Evolutionary conservation across 2,888 invertebrate species (phyloP), one percentile per base, ranked within the genome.

Genomic region (Melanostoma scalare): DNA sequence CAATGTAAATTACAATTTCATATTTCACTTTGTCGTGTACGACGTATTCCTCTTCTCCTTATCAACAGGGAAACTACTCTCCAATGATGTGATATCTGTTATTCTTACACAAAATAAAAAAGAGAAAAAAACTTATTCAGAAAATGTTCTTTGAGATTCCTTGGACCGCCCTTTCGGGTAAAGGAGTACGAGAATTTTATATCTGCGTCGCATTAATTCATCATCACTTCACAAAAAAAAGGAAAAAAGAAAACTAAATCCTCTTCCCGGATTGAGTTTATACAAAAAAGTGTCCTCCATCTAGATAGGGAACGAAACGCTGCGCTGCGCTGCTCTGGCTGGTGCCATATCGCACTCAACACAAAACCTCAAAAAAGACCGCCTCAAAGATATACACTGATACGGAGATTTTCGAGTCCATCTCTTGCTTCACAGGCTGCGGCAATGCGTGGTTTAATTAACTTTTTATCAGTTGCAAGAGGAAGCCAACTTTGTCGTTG

Each of bases 1-100:
- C 67, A 60, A 85, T 85, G 84, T 79, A 85, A 85, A 85, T 85
- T 85, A 85, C 84, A 85, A 79, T 85, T 85, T 84, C 84, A 84
- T 84, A 74, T 84, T 84, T 75, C 79, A 79, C 79, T 84, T 75
- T 84, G 84, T 79, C 82, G 79, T 79, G 71, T 67, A 53, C 36
- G 38, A 10, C 35, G 48, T 48, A 60, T 58, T 63, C 71, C 69
- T 65, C 53, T 46, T 42, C 60, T 75, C 52, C 76, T 81, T 84
- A 84, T 84, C 84, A 84, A 79, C 84, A 84, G 79, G 74, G 74
- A 79, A 82, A 82, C 82, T 82, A 77, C 77, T 73, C 20, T 20
- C 58, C 68, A 40, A 60, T 61, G 48, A 48, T 69, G 69, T 77
- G 79, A 74, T 79, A 74, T 79, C 69, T 79, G 68, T 79, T 53